Percentiles rank a stretch among this genome's conserved stretches.
Conservation (phyloP, 2,797 vertebrate species). For the Platyrinchus mystaceus region DNA sequence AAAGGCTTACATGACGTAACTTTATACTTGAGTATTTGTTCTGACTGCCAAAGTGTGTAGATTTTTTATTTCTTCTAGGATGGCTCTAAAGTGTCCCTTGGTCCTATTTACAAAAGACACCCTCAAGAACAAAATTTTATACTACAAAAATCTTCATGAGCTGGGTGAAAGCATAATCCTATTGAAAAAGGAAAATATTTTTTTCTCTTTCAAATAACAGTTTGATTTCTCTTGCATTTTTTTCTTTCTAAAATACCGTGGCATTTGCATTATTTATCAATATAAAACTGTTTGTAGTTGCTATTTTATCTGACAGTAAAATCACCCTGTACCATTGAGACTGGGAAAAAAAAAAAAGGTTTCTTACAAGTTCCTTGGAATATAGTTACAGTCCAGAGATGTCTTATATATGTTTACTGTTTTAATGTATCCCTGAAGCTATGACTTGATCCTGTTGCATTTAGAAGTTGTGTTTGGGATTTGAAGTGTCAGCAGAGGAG, state of each 20-base stretch:
- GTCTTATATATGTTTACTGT: neutral
- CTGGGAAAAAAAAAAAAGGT: neutral
- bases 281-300: neutral
- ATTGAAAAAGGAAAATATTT: neutral
- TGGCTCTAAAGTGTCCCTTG: neutral
- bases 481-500: neutral
- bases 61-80: neutral
- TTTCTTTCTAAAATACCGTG: neutral
- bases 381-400: neutral
- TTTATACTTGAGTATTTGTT: neutral
- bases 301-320: conserved; percentile 35
- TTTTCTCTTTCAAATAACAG: neutral
- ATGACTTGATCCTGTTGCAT: neutral
- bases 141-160: neutral
- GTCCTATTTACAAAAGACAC: neutral
- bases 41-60: neutral
- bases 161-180: neutral
- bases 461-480: conserved; percentile 4
- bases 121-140: neutral
- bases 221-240: neutral
- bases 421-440: conserved; percentile 36
- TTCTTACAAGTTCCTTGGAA: neutral
- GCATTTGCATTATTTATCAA: conserved; percentile 16
- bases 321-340: neutral
- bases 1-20: neutral